Evolutionary conservation across 2,888 invertebrate species (phyloP).

Genomic region (Archips xylosteana): DNA sequence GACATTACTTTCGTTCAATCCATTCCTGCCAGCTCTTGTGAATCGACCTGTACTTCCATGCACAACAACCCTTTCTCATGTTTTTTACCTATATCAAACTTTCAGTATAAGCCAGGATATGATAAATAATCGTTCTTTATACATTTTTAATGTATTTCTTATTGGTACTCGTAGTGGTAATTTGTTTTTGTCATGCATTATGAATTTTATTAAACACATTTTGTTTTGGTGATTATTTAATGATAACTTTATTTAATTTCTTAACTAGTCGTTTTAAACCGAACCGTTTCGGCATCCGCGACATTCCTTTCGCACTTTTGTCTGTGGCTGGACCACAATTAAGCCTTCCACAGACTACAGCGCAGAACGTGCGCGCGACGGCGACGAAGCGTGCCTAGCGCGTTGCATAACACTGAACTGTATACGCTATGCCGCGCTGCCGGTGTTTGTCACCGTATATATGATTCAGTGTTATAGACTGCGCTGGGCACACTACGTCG

Average conservation of each 20-base stretch:
- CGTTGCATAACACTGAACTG: no score
- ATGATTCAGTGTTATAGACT: no score
- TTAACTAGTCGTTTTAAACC: neutral
- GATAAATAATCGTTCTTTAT: neutral
- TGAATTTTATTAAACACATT: conserved; percentile 19
- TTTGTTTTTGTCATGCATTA: conserved; percentile 14
- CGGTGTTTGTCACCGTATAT: no score
- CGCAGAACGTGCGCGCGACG: no score
- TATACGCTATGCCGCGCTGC: no score
- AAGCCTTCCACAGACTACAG: no score
- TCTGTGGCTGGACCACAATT: neutral
- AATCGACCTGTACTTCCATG: no score
- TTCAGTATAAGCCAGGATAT: neutral
- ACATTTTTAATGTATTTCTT: conserved; percentile 10
- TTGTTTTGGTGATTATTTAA: conserved; percentile 26
- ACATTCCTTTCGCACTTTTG: neutral
- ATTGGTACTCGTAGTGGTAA: conserved; percentile 18
- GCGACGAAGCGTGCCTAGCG: no score
- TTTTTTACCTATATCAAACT: neutral
- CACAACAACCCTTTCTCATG: no score
- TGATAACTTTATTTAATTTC: neutral
- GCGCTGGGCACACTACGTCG: no score
- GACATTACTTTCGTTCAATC: no score
- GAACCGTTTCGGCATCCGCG: neutral
- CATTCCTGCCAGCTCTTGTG: no score